Evolutionary conservation across 2,888 invertebrate species (phyloP), one percentile per base, ranked within the genome.

Genomic region (Hydrotaea cyrtoneurina): DNA sequence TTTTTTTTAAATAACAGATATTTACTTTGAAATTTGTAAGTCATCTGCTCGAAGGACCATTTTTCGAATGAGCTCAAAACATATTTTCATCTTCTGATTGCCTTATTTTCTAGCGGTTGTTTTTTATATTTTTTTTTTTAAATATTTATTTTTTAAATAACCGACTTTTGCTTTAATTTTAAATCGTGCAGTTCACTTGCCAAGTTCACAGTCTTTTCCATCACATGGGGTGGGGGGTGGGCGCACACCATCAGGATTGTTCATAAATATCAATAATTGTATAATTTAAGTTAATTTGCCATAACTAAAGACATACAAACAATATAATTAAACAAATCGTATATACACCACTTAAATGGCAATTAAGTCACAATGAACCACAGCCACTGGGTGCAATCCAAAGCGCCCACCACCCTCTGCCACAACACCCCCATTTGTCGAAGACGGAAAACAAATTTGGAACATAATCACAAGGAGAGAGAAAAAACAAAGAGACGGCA

Each of bases 201-300:
- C 31, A 7, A 31, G 31, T 31, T 31, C 31, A 31, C 31, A 4
- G 31, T 31, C 31, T 31, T 31, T 7, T 7, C 31, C 7, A 31
- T 2, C 31, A 31, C 7, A 31, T 31, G 31, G 2, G 11, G 31
- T 31, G 31, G 31, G n/a, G n/a, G n/a, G n/a, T n/a, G n/a, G n/a
- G n/a, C n/a, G n/a, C n/a, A n/a, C 59, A 11, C 21, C 64, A n/a
- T 21, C 46, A 15, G 5, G 15, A 69, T 23, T 13, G 21, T 21
- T 39, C 21, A 75, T 80, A 80, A 75, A 81, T 81, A 64, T 66
- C 57, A 80, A 74, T 74, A 11, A 71, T 39, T 62, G 69, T 69
- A 39, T 72, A 77, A 83, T 73, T 73, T 50, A 66, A 78, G 80
- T 74, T 83, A 80, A 83, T 78, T 83, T 59, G 46, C 55, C 74